Base-by-base conservation (phyloP, 2,888 invertebrate species). In the Adela reaumurella region DNA sequence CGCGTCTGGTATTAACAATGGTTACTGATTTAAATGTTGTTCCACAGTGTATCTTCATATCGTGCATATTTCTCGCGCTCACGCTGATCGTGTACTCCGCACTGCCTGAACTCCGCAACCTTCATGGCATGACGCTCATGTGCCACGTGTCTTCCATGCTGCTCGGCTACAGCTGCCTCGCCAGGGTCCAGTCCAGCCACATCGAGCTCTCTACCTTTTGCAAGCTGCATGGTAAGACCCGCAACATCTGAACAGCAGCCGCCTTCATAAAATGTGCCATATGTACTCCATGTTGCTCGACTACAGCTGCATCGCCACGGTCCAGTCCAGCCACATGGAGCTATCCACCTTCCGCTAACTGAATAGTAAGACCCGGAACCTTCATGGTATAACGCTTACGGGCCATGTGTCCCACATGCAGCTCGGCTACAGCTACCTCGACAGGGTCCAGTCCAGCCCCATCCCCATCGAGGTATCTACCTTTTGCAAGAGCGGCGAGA, bases 71-170 rank as follows among this genome's bases (percentile, higher is more conserved):
- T 59, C 71, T 89, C 54, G 65, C 81, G 3, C 59, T 85, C 19
- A 90, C 90, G 0, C 65, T 89, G 51, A 46, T 85, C 52, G 87
- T 89, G 20, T 89, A 90, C 67, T 65, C 80, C 44, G 76, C 78
- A 3, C 68, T 90, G 49, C 84, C 88, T 1, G 82, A 83, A 53
- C 70, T 89, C 49, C 82, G 84, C 50, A 90, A 90, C 69, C 73
- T 90, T 17, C 89, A 90, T 52, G 90, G 90, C 0, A 83, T 85
- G 59, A 89, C 87, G 14, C 73, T 90, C 45, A 87, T 89, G 67
- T 87, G 87, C 58, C 84, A 90, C 57, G 84, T 87, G 29, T 68
- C 77, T 53, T 84, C 84, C 62, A 81, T 89, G 59, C 72, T 88
- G 51, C 58, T 83, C n/a, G 87, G 86, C 1, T 89, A 82, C 63